These are phyloP conservation scores for Bufo bufo DNA, from an alignment of 2,113 vertebrate species.

Conservation along the genomic window DNA sequence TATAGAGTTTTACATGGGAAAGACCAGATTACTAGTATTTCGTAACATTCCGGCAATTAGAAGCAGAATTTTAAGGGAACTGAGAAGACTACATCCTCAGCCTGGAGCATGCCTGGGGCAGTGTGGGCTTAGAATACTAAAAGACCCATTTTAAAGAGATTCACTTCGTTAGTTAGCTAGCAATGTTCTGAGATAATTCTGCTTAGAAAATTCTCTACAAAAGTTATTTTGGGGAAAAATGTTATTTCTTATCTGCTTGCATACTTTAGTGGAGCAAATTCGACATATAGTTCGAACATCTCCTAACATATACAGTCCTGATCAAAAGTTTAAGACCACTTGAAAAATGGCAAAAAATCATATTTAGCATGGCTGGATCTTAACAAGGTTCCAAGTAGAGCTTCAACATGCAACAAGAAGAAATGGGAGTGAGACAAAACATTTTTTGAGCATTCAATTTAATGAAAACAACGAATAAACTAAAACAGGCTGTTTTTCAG, in stretches of 20 bases:
- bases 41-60: background rate
- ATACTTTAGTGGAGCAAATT: too few species aligned
- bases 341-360: too few species aligned
- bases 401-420: too few species aligned
- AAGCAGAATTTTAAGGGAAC: background rate
- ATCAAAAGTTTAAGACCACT: too few species aligned
- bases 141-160: background rate
- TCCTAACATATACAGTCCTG: too few species aligned
- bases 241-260: background rate
- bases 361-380: too few species aligned
- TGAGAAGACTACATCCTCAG: background rate
- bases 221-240: background rate
- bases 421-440: too few species aligned
- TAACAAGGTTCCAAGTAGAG: too few species aligned
- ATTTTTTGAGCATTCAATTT: too few species aligned
- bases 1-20: background rate
- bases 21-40: background rate
- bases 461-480: too few species aligned
- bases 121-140: background rate
- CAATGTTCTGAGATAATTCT: background rate
- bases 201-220: background rate
- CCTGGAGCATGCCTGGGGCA: background rate
- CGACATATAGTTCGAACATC: too few species aligned
- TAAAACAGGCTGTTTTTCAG: too few species aligned
- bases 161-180: background rate